Conservation (phyloP, 2,113 vertebrate genomes). For the Albula glossodonta region DNA sequence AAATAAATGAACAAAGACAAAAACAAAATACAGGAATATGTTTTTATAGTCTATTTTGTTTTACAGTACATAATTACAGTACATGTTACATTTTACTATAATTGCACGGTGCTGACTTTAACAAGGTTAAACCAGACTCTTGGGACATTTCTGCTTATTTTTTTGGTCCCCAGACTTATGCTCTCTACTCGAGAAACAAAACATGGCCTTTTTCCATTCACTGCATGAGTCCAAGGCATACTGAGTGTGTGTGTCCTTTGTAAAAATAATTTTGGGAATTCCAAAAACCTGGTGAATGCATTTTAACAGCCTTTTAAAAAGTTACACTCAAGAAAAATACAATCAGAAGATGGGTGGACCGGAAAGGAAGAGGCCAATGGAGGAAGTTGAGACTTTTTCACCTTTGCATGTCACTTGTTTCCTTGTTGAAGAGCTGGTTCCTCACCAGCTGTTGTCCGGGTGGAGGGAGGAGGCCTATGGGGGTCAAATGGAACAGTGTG, state of each 20-base stretch:
- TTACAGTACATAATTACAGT: no score
- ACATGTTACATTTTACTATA: no score
- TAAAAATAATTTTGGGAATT: no score
- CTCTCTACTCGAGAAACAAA: neutral
- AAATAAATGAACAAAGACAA: constrained; percentile 18
- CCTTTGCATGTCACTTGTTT: constrained; percentile 50
- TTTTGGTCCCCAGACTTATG: neutral
- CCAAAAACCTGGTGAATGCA: constrained; percentile 1
- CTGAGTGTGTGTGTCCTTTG: no score
- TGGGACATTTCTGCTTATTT: neutral
- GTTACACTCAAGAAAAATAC: constrained; percentile 38
- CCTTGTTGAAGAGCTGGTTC: constrained; percentile 45
- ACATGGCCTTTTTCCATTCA: no score
- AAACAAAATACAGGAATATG: neutral
- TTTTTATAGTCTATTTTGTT: constrained; percentile 25
- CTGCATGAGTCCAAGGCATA: no score
- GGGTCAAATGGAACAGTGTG: constrained; percentile 36
- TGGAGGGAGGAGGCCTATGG: constrained; percentile 33
- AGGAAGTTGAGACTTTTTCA: constrained; percentile 53
- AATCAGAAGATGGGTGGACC: constrained; percentile 37
- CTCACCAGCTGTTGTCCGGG: constrained; percentile 51
- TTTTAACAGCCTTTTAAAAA: constrained; percentile 32
- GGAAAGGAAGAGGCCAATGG: constrained; percentile 41
- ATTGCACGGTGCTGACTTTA: no score
- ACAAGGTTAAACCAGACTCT: no score